Percentiles rank a stretch among this genome's conserved stretches.
phyloP scores from a whole-genome alignment of 23 tunicate genomes.

The Corella eumyota region DNA sequence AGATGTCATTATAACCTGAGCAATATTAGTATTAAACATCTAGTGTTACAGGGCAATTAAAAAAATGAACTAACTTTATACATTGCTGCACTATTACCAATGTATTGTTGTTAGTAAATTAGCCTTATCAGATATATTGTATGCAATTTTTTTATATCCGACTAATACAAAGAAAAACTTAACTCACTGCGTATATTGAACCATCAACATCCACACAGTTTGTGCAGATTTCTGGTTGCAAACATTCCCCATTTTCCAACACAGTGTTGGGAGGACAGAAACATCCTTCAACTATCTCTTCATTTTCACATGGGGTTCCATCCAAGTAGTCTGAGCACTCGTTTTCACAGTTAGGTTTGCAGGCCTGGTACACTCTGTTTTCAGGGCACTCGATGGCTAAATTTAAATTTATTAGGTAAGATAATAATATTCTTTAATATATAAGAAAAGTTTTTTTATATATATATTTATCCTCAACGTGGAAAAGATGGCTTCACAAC shows the following conservation, averaged over 20 bases:
- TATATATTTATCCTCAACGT: too few relatives aligned
- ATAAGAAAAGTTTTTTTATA: too few relatives aligned
- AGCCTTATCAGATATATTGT: too few relatives aligned
- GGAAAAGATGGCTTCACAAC: too few relatives aligned
- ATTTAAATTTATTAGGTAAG: not conserved
- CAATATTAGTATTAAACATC: too few relatives aligned
- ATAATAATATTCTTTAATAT: not conserved
- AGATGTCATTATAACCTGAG: too few relatives aligned
- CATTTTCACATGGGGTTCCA: constrained; percentile 36
- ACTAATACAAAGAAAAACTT: too few relatives aligned
- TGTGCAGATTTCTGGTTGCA: constrained; percentile 35
- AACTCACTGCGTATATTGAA: constrained; percentile 12
- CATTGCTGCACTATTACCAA: too few relatives aligned
- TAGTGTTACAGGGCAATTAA: too few relatives aligned
- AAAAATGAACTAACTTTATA: too few relatives aligned
- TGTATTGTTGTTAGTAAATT: too few relatives aligned
- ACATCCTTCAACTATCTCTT: constrained; percentile 73
- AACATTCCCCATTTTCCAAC: constrained; percentile 47
- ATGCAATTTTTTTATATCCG: too few relatives aligned
- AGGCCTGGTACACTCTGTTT: constrained; percentile 64
- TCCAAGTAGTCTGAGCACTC: constrained; percentile 42
- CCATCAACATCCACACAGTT: constrained; percentile 65
- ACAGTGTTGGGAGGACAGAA: constrained; percentile 87
- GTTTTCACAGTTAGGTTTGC: constrained; percentile 71
- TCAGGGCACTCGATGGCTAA: constrained; percentile 56